Evolutionary conservation across 2,113 vertebrate species (phyloP), one percentile per base, ranked within the genome.

Genomic region (Brevimyrus niger): DNA sequence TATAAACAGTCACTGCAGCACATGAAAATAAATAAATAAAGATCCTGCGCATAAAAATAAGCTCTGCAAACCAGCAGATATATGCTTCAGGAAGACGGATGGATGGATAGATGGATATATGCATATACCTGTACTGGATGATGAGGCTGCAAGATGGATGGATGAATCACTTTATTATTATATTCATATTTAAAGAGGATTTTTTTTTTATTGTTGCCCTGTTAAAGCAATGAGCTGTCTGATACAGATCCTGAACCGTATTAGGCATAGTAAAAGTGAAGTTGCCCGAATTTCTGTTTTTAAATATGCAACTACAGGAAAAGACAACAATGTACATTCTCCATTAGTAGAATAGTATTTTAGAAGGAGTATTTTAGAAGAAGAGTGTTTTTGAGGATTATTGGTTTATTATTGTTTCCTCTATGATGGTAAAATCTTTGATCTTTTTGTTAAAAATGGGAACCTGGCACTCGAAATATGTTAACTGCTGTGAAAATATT

Each of bases 401-500:
- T 86, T 69, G 85, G 44, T 38, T 7, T 65, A 23, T 85, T 42
- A 48, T 9, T 69, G 5, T 42, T n/a, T 58, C 23, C 48, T 19
- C 10, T 51, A 35, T 19, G 15, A 80, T 80, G 73, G 47, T 89
- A 83, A 83, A 86, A 50, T 65, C 15, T 38, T 76, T 76, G 15
- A 38, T 23, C 5, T 86, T 42, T 87, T 89, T 2, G 19, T 27
- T 89, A 15, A 21, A 48, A 17, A 17, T 73, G n/a, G 13, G 46
- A 55, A 51, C 46, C 80, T 31, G 87, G 58, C 61, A 89, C 61
- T 76, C n/a, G 2, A 31, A 83, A 83, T 58, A 51, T 76, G 38
- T 50, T 53, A 23, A 31, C 42, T 48, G 73, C 53, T 46, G 87
- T 88, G 89, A 88, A 80, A 47, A 83, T 90, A 55, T 73, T 84